A percentile compares a stretch with the other conserved stretches of the same genome.
These are phyloP conservation scores for Polydrusus cervinus DNA, from an alignment of 2,888 invertebrate species.

Conservation along the genomic window DNA sequence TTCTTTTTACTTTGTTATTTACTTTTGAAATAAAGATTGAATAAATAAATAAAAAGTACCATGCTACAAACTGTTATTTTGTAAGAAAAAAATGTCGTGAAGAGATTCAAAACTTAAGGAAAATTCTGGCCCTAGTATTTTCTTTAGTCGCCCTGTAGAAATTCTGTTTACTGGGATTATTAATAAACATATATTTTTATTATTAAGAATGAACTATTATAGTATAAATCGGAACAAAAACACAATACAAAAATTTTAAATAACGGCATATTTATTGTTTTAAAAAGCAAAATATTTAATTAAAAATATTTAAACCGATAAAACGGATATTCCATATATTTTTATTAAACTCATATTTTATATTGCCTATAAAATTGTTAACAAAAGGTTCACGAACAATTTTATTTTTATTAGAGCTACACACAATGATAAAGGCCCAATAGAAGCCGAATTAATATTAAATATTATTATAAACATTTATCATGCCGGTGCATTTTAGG, in stretches of 20 bases:
- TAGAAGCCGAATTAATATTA: constrained; percentile 46
- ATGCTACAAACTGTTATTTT: too few species aligned
- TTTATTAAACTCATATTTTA: constrained; percentile 40
- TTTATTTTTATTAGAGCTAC: constrained; percentile 40
- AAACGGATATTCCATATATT: constrained; percentile 36
- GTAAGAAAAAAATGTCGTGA: too few species aligned
- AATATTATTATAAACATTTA: constrained; percentile 49
- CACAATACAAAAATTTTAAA: background rate
- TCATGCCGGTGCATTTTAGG: constrained; percentile 43
- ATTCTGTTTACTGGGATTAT: too few species aligned
- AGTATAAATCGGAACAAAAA: background rate
- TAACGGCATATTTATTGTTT: background rate
- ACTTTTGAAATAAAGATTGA: too few species aligned
- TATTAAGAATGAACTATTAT: too few species aligned
- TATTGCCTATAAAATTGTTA: constrained; percentile 40
- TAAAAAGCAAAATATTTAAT: constrained; percentile 13
- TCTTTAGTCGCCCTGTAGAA: too few species aligned
- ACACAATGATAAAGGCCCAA: constrained; percentile 36
- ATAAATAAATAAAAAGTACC: too few species aligned
- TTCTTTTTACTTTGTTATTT: too few species aligned
- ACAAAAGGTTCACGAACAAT: constrained; percentile 38
- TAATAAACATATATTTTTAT: too few species aligned
- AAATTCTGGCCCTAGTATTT: too few species aligned
- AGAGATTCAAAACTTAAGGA: too few species aligned
- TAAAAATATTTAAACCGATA: constrained; percentile 20